phyloP scores from a whole-genome alignment of 1,140 invertebrate genomes.

The Scaptomyza hsui region DNA sequence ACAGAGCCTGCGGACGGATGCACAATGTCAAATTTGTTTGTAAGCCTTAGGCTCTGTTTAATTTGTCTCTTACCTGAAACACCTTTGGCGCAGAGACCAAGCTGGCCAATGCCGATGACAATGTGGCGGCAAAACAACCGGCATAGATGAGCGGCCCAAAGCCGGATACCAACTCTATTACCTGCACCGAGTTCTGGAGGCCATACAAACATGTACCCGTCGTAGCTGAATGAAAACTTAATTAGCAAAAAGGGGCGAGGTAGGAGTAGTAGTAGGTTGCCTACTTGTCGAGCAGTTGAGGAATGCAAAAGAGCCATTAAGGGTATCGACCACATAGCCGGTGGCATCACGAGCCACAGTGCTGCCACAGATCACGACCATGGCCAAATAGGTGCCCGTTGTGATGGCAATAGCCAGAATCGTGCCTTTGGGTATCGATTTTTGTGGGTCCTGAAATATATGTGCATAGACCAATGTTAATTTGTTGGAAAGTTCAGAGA shows the following conservation, averaged over 20 bases:
- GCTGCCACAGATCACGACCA: constrained; percentile 91
- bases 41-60: neutral
- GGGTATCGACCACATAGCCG: constrained; percentile 86
- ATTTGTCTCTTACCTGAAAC: constrained; percentile 87
- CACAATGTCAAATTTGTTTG: neutral
- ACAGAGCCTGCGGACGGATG: constrained; percentile 88
- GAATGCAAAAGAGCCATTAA: constrained; percentile 84
- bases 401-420: constrained; percentile 94
- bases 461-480: neutral
- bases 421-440: constrained; percentile 95
- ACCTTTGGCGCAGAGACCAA: constrained; percentile 97
- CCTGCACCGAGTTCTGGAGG: constrained; percentile 88
- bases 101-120: constrained; percentile 97
- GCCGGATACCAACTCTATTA: constrained; percentile 95
- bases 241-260: constrained; percentile 2
- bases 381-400: constrained; percentile 92
- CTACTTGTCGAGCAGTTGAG: constrained; percentile 84
- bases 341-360: constrained; percentile 91
- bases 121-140: constrained; percentile 97
- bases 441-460: constrained; percentile 92
- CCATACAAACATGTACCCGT: constrained; percentile 88
- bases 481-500: neutral
- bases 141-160: constrained; percentile 97
- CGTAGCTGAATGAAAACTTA: constrained; percentile 1
- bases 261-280: no score